Evolutionary conservation across 2,797 vertebrate genomes (phyloP).

Genomic region (Glyptemys insculpta): DNA sequence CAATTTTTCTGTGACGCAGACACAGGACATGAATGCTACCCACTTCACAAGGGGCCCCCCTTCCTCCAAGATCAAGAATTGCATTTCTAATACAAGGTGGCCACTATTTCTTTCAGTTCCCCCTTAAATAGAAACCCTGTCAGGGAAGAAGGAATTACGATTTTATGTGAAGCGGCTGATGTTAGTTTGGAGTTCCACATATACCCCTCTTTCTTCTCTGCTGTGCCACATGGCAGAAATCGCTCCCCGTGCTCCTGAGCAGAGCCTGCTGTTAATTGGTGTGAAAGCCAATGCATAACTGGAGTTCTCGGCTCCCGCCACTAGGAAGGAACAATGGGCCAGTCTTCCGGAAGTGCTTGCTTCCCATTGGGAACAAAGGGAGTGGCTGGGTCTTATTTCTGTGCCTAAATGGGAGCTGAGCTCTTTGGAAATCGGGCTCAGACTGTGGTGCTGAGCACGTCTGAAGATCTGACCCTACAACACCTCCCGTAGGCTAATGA

Average conservation of each 20-base stretch:
- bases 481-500: neutral
- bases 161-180: neutral
- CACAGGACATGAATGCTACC: slow-evolving; percentile 45
- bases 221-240: slow-evolving; percentile 20
- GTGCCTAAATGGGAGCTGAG: neutral
- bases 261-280: slow-evolving; percentile 26
- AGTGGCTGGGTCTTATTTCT: neutral
- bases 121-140: neutral
- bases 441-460: neutral
- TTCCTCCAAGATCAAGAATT: slow-evolving; percentile 18
- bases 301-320: neutral
- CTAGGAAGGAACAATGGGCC: neutral
- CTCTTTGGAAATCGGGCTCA: slow-evolving; percentile 41
- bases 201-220: slow-evolving; percentile 35
- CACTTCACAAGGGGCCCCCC: neutral
- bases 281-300: neutral
- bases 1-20: neutral
- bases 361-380: neutral
- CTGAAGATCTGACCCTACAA: neutral
- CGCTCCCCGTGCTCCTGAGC: slow-evolving; percentile 37
- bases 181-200: slow-evolving; percentile 50
- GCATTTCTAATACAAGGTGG: neutral
- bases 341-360: neutral
- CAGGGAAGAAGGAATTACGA: slow-evolving; percentile 26
- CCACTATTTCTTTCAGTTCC: neutral